These are phyloP conservation scores for Eudyptes chrysolophus DNA, from an alignment of 2,113 vertebrate genomes.

Conservation along the genomic window DNA sequence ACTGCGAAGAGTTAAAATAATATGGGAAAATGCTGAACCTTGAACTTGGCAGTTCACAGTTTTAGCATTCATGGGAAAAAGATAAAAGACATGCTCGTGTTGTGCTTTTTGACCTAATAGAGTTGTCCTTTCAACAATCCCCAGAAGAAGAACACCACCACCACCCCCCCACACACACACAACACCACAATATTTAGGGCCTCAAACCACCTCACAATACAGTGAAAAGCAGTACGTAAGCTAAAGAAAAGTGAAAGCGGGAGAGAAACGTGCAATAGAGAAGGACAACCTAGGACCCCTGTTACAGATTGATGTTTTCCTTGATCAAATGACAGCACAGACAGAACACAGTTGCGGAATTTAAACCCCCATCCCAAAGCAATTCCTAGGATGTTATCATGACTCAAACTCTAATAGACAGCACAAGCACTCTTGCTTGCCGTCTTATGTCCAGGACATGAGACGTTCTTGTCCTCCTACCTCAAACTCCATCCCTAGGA, in stretches of 20 bases:
- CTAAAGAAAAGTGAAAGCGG: not conserved
- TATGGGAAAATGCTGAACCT: slow-evolving; percentile 56
- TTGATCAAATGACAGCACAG: not conserved
- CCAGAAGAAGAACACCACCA: not conserved
- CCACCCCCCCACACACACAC: not conserved
- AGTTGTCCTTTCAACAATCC: slow-evolving; percentile 24
- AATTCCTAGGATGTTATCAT: not conserved
- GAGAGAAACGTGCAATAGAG: not conserved
- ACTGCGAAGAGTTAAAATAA: slow-evolving; percentile 33
- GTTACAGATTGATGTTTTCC: not conserved
- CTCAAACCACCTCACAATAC: not conserved
- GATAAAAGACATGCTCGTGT: slow-evolving; percentile 13
- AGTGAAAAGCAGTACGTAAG: not conserved
- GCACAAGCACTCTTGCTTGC: not conserved
- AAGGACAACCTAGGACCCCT: not conserved
- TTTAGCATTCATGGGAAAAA: slow-evolving; percentile 55
- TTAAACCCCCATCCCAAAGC: not conserved
- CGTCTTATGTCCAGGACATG: not conserved
- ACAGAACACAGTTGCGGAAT: not conserved
- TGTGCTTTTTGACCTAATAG: not conserved
- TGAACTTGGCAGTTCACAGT: slow-evolving; percentile 47
- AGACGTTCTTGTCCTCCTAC: not conserved
- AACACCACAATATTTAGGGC: not conserved
- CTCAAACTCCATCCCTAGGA: not conserved
- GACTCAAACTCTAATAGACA: not conserved